Evolutionary conservation across 23 tunicate genomes (phyloP), one percentile per base, ranked within the genome.

Genomic region (Trididemnum clinides): DNA sequence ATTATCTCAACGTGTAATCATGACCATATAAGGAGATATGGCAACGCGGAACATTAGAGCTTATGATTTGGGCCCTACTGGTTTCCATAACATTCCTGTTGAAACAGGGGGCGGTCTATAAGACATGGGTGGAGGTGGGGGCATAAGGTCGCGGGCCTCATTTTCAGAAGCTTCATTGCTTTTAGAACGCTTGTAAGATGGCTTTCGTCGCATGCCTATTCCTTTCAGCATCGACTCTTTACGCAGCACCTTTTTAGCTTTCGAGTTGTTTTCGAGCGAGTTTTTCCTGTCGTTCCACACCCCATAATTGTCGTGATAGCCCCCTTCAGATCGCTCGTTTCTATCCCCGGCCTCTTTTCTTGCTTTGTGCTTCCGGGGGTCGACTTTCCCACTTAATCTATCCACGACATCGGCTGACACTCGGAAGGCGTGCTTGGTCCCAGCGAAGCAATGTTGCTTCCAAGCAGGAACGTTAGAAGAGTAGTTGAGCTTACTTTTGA

Each of bases 401-500:
- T 59, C 20, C 5, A 10, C 5, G 22, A 59, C 22, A 59, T 59
- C 23, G 5, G 21, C 5, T 4, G 66, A 28, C 22, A 59, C 22
- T 3, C 5, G 3, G 3, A n/a, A 25, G 27, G 66, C 66, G 66
- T 59, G 22, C 5, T 15, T 59, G 33, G 87, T 82, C 6, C 87
- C 92, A 34, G 83, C 37, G 38, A 58, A 75, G 28, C 23, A 28
- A 78, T 88, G 88, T 30, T 0, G 38, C 37, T 50, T 79, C 92
- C 92, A 88, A 12, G 49, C 19, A 6, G 83, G 69, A n/a, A 34
- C 66, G 35, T 57, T 77, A n/a, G 7, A 5, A 7, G 21, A 19
- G 50, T 77, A 50, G 63, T 18, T 30, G 15, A 33, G 51, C 95
- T 90, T 90, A 90, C 95, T 90, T 79, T 93, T 90, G n/a, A 93